Conservation (phyloP, 2,113 vertebrate genomes). For the Plotosus lineatus region DNA sequence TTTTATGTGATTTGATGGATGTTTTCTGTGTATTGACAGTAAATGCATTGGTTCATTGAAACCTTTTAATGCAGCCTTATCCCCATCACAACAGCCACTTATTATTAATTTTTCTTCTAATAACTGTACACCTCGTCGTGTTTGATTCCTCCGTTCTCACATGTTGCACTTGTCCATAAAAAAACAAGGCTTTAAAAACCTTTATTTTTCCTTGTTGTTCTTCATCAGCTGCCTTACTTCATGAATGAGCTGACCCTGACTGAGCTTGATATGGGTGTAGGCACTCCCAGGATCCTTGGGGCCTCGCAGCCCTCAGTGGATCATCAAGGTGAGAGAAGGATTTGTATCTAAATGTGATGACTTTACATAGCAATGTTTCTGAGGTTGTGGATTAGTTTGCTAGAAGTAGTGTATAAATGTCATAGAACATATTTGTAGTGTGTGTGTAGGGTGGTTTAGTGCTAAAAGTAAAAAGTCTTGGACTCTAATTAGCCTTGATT, state of each 20-base stretch:
- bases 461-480: no score
- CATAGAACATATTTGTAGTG: neutral
- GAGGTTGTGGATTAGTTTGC: neutral
- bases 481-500: no score
- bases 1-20: no score
- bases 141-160: neutral
- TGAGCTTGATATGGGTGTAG: constrained; percentile 95
- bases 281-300: constrained; percentile 90
- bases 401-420: neutral
- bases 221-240: constrained; percentile 88
- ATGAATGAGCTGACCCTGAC: constrained; percentile 98
- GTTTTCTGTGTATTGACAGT: no score
- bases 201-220: neutral
- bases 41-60: no score
- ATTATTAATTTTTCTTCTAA: neutral
- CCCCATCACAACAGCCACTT: neutral
- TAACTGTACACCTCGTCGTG: neutral
- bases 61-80: no score
- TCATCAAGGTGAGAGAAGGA: constrained; percentile 83
- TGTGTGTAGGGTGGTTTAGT: no score
- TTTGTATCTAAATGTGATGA: neutral
- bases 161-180: neutral
- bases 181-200: neutral
- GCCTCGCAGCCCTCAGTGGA: constrained; percentile 91
- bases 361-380: neutral